Conservation (phyloP, 2,113 vertebrate species). For the Ageneiosus marmoratus region DNA sequence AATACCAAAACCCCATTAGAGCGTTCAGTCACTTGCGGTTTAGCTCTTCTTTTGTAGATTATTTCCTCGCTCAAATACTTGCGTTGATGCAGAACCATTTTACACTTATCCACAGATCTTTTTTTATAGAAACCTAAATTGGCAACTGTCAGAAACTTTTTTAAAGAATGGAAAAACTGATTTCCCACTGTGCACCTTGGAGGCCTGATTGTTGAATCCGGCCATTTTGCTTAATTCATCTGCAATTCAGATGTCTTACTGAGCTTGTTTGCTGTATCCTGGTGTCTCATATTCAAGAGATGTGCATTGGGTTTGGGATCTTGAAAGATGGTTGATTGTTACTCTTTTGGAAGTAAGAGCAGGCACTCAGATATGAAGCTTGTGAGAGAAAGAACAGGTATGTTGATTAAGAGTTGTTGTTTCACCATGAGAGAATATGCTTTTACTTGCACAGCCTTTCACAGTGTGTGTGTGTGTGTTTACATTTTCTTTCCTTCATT, state of each 20-base stretch:
- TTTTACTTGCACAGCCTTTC: too few species aligned
- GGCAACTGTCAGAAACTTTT: slow-evolving; percentile 11
- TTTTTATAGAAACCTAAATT: slow-evolving; percentile 41
- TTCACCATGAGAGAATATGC: too few species aligned
- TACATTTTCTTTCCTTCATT: too few species aligned
- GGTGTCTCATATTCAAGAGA: not conserved
- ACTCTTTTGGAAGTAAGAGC: too few species aligned
- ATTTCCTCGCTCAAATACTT: slow-evolving; percentile 12
- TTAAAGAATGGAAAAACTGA: slow-evolving; percentile 25
- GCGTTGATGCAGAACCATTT: slow-evolving; percentile 35
- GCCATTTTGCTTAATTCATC: slow-evolving; percentile 49
- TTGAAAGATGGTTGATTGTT: not conserved
- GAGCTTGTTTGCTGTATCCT: slow-evolving; percentile 36
- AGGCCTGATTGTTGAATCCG: too few species aligned
- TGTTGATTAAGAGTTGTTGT: too few species aligned
- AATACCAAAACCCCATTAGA: slow-evolving; percentile 28
- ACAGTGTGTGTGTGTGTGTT: too few species aligned
- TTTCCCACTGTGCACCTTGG: too few species aligned
- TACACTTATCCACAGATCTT: not conserved
- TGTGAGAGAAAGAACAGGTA: too few species aligned
- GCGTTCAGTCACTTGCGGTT: slow-evolving; percentile 16
- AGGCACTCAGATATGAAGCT: too few species aligned
- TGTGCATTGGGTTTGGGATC: not conserved
- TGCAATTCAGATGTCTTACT: slow-evolving; percentile 52
- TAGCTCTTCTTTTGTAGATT: slow-evolving; percentile 14